Base-by-base conservation (phyloP, 2,797 vertebrate species). In the Lycodopsis pacificus region DNA sequence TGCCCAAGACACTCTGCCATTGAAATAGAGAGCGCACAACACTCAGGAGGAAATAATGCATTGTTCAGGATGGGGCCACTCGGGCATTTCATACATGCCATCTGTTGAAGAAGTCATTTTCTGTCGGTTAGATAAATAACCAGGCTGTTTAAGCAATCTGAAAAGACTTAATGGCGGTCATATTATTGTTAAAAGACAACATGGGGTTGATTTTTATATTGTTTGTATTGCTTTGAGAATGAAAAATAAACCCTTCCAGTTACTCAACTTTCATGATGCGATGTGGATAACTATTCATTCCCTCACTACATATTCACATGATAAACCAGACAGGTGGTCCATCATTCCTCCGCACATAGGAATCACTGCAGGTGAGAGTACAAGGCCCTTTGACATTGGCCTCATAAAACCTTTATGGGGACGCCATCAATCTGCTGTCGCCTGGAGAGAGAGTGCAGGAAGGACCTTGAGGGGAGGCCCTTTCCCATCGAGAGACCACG, bases 391-490 rank as follows among this genome's bases (percentile, higher is more conserved):
- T 89, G 89, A 91, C 91, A 86, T 56, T 71, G 66, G 80, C 46
- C 70, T 84, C 74, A 86, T 93, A 85, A 89, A 90, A 78, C 32
- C 83, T 86, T 91, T 77, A 88, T 78, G 70, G 78, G 61, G 51
- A 63, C 19, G 5, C 46, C 87, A 91, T 92, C 87, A 87, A 86
- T 93, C 90, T 76, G 68, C 64, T 42, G 77, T 81, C 76, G 69
- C 69, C 84, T 54, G 34, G 25, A 70, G 70, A 70, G 70, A 80
- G 65, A 80, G 71, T 9, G 71, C 62, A 36, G 27, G 68, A 71
- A 79, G 84, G 84, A 85, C 89, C 82, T 91, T 87, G 77, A 79
- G 72, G 84, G 81, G 73, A 67, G 84, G 80, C 68, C 49, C 51
- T 66, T 66, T 69, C 84, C 73, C 72, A 71, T 40, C n/a, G 20